Percentiles rank a stretch among this genome's conserved stretches.
These are phyloP conservation scores for Tetragonisca angustula DNA, from an alignment of 2,888 invertebrate species.

Conservation along the genomic window DNA sequence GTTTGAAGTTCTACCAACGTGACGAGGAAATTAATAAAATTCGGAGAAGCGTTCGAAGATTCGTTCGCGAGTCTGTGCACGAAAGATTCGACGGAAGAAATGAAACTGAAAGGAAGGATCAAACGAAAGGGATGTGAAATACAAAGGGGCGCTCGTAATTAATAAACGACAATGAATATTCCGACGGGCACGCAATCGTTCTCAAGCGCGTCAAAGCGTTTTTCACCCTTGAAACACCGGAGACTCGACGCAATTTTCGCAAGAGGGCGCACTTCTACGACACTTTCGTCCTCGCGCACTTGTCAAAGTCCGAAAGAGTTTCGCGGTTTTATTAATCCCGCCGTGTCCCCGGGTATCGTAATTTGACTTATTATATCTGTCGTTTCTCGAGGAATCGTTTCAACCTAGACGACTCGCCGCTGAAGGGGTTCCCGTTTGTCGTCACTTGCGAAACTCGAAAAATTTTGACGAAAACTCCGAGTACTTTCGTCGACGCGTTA, in stretches of 20 bases:
- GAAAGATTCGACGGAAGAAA: not conserved
- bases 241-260: not conserved
- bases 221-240: not conserved
- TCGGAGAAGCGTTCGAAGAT: too few species aligned
- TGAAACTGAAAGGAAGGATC: not conserved
- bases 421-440: not conserved
- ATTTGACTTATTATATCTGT: conserved; percentile 22
- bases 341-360: conserved; percentile 2
- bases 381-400: conserved; percentile 9
- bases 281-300: not conserved
- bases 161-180: conserved; percentile 32
- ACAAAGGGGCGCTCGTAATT: conserved; percentile 4
- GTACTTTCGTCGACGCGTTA: not conserved
- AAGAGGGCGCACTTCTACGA: not conserved
- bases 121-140: not conserved
- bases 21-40: too few species aligned
- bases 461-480: not conserved
- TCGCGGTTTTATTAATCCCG: conserved; percentile 25
- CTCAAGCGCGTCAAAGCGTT: conserved; percentile 7
- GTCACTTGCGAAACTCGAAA: not conserved
- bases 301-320: conserved; percentile 11
- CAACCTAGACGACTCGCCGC: not conserved
- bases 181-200: not conserved
- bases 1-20: too few species aligned
- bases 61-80: not conserved